phyloP scores from a whole-genome alignment of 2,113 vertebrate species.

The Tetrao urogallus region DNA sequence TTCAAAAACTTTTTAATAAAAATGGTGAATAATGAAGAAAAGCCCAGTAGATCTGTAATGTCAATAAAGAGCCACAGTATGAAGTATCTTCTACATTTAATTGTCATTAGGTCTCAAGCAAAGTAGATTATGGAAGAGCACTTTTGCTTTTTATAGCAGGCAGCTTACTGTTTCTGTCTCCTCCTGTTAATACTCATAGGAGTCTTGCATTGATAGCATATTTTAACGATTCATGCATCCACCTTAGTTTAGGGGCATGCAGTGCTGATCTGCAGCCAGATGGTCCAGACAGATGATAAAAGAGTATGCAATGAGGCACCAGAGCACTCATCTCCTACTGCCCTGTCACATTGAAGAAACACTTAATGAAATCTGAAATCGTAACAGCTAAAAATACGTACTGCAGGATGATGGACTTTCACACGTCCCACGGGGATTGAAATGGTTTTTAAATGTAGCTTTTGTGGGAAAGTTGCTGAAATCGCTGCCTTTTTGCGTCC shows the following conservation, averaged over 20 bases:
- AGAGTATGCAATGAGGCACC: neutral
- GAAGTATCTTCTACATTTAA: neutral
- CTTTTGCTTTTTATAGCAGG: slow-evolving; percentile 11
- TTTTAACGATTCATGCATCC: slow-evolving; percentile 5
- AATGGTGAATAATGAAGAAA: neutral
- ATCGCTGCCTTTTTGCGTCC: neutral
- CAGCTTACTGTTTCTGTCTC: slow-evolving; percentile 1
- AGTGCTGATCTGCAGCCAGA: slow-evolving; percentile 44
- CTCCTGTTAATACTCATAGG: neutral
- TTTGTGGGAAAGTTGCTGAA: neutral
- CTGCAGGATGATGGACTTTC: neutral
- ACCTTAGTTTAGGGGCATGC: neutral
- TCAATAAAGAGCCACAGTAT: neutral
- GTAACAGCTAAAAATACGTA: slow-evolving; percentile 30
- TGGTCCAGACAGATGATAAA: slow-evolving; percentile 47
- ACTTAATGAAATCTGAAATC: slow-evolving; percentile 46
- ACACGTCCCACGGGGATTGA: neutral
- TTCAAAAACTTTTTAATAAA: neutral
- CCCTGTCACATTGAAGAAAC: slow-evolving; percentile 10
- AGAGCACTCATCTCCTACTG: slow-evolving; percentile 21
- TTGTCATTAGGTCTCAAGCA: neutral
- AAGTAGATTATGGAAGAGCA: neutral
- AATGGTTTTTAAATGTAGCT: neutral
- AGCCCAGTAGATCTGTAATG: neutral
- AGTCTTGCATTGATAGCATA: neutral